These are phyloP conservation scores for Eretmocerus hayati DNA, from an alignment of 2,888 invertebrate genomes.

Conservation along the genomic window DNA sequence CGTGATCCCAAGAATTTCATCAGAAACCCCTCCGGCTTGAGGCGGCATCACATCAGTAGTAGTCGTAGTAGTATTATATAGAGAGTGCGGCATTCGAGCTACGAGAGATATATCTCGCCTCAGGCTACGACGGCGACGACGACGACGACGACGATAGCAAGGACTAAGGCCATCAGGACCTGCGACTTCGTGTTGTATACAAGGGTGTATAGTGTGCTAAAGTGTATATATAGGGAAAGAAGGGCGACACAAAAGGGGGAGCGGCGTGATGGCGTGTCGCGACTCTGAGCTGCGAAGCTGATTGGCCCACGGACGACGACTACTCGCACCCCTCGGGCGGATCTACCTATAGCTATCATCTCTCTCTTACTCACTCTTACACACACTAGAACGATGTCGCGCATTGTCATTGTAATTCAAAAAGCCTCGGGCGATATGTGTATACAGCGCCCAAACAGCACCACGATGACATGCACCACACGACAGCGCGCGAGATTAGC, in stretches of 20 bases:
- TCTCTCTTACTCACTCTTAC: too few species aligned
- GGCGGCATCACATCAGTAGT: too few species aligned
- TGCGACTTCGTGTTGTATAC: too few species aligned
- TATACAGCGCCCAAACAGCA: too few species aligned
- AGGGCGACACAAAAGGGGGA: constrained; percentile 8
- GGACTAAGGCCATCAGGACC: too few species aligned
- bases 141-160: not conserved
- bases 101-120: not conserved
- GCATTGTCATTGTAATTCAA: constrained; percentile 47
- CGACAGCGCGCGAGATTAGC: constrained; percentile 10
- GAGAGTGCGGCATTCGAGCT: constrained; percentile 1
- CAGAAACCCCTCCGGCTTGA: too few species aligned
- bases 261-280: constrained; percentile 38
- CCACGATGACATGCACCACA: not conserved
- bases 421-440: constrained; percentile 24
- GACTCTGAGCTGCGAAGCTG: constrained; percentile 32
- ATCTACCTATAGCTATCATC: too few species aligned
- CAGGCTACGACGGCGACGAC: not conserved
- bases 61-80: not conserved
- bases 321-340: too few species aligned
- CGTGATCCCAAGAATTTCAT: constrained; percentile 17
- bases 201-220: too few species aligned
- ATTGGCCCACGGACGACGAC: constrained; percentile 39
- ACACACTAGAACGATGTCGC: constrained; percentile 27
- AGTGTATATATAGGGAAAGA: constrained; percentile 5